Conservation (phyloP, 2,888 invertebrate species). For the Drosophila acutilabella region DNA sequence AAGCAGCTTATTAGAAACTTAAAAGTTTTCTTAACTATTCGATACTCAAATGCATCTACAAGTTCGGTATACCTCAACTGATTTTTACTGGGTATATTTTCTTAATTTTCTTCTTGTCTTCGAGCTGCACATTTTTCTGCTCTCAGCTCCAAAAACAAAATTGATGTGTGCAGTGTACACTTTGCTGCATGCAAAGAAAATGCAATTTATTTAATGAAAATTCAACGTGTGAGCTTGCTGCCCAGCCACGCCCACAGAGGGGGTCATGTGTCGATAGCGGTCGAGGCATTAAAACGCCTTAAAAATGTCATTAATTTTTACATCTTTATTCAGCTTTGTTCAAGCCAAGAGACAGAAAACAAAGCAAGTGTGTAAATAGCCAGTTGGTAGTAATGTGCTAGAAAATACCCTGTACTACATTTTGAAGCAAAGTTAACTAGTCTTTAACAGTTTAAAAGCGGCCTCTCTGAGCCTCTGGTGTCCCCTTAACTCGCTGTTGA, state of each 20-base stretch:
- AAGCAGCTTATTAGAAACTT: background rate
- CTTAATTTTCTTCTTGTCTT: constrained; percentile 1
- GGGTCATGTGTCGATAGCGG: constrained; percentile 34
- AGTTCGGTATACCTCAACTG: background rate
- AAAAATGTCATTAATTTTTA: constrained; percentile 68
- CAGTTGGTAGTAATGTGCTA: background rate
- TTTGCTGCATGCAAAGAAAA: constrained; percentile 25
- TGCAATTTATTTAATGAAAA: constrained; percentile 61
- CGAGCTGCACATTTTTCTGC: background rate
- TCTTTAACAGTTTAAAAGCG: too few relatives aligned
- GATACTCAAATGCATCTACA: background rate
- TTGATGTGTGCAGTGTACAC: constrained; percentile 16
- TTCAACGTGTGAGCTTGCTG: constrained; percentile 3
- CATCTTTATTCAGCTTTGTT: constrained; percentile 17
- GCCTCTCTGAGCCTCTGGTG: too few relatives aligned
- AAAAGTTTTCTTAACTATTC: background rate
- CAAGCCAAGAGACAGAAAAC: background rate
- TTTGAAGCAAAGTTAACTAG: too few relatives aligned
- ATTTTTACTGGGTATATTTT: background rate
- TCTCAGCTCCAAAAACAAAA: background rate
- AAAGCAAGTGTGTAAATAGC: background rate
- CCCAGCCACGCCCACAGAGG: constrained; percentile 2
- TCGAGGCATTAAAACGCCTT: constrained; percentile 67
- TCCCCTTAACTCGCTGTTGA: too few relatives aligned
- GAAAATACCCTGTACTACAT: constrained; percentile 7